phyloP scores from a whole-genome alignment of 2,113 vertebrate genomes.

The Ceyx margarethae region DNA sequence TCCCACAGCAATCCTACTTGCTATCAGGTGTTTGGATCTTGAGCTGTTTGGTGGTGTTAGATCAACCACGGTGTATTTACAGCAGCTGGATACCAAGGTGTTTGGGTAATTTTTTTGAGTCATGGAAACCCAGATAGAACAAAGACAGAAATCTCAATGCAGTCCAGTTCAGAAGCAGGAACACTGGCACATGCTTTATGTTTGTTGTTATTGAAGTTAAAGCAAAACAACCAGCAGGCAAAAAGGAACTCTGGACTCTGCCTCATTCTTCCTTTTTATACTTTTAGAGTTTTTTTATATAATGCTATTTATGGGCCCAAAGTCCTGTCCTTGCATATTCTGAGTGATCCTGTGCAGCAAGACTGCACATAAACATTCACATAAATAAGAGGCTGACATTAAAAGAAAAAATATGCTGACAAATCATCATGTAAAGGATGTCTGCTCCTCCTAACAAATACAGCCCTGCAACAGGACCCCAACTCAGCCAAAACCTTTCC shows the following conservation, averaged over 20 bases:
- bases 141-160: background rate
- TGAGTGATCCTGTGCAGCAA: background rate
- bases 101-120: background rate
- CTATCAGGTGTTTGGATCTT: conserved; percentile 1
- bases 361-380: background rate
- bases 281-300: background rate
- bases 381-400: background rate
- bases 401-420: background rate
- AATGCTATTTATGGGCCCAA: background rate
- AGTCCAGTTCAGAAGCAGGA: background rate
- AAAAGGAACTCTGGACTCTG: background rate
- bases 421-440: background rate
- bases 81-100: accelerated
- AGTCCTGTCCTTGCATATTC: background rate
- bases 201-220: background rate
- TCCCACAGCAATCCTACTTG: background rate
- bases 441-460: background rate
- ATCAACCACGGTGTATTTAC: background rate
- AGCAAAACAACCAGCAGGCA: background rate
- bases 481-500: background rate
- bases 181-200: background rate
- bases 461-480: background rate
- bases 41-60: background rate
- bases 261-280: background rate
- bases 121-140: background rate